phyloP scores from a whole-genome alignment of 1,140 invertebrate genomes.

The Lutraria rhynchaena region DNA sequence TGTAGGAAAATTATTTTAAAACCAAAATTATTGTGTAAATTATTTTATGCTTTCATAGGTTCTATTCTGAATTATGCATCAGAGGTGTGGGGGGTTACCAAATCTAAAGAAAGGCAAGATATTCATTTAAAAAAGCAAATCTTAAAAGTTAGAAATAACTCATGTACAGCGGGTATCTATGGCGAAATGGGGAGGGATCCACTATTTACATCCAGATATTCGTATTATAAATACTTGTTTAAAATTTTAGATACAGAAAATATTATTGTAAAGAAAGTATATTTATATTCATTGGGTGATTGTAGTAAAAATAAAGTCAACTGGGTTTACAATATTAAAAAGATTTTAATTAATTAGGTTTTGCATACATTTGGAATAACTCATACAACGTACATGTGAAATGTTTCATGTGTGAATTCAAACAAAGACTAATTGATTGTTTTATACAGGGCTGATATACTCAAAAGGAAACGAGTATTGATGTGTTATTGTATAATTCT shows the following conservation, averaged over 20 bases:
- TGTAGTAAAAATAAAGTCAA: too few relatives aligned
- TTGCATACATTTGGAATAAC: too few relatives aligned
- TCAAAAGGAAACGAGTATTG: too few relatives aligned
- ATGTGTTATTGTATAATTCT: too few relatives aligned
- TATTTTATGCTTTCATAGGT: conserved; percentile 7
- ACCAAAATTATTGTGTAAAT: not conserved
- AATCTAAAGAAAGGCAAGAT: conserved; percentile 7
- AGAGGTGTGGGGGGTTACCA: not conserved
- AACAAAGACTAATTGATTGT: too few relatives aligned
- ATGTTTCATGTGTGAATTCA: too few relatives aligned
- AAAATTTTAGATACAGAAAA: not conserved
- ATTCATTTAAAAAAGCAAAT: conserved; percentile 2
- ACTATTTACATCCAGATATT: not conserved
- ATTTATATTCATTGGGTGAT: not conserved
- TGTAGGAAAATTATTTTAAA: not conserved
- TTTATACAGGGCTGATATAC: too few relatives aligned
- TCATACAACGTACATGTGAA: too few relatives aligned
- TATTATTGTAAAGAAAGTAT: not conserved
- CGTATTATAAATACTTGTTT: too few relatives aligned
- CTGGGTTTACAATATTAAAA: not conserved
- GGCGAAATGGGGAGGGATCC: not conserved
- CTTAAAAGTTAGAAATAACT: too few relatives aligned
- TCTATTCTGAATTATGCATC: conserved; percentile 17
- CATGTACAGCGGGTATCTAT: not conserved
- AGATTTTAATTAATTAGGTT: too few relatives aligned